These are phyloP conservation scores for Silurus asotus DNA, from an alignment of 2,113 vertebrate species.

Conservation along the genomic window DNA sequence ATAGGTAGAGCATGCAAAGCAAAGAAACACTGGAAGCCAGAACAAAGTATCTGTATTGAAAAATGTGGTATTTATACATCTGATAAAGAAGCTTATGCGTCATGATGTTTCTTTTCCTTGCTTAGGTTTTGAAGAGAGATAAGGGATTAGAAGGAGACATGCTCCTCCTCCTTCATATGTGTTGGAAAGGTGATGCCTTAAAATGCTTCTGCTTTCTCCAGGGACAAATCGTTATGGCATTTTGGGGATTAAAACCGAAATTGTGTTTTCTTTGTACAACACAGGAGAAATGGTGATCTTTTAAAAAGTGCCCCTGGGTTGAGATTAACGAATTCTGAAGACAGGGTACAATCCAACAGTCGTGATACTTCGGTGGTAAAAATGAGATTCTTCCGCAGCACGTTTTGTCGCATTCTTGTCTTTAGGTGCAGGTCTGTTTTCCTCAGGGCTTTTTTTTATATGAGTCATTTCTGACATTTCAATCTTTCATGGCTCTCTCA, in stretches of 20 bases:
- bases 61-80: slow-evolving; percentile 22
- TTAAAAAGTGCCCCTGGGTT: slow-evolving; percentile 26
- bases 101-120: slow-evolving; percentile 33
- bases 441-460: slow-evolving; percentile 14
- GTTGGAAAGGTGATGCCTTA: slow-evolving; percentile 41
- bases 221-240: slow-evolving; percentile 32
- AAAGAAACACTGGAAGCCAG: not conserved
- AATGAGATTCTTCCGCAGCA: not conserved
- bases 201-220: slow-evolving; percentile 11
- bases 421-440: slow-evolving; percentile 32
- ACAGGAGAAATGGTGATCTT: slow-evolving; percentile 38
- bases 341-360: not conserved
- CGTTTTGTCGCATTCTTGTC: not conserved
- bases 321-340: slow-evolving; percentile 4
- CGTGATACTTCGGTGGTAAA: not conserved
- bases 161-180: slow-evolving; percentile 16
- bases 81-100: not conserved
- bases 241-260: slow-evolving; percentile 40
- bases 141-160: not conserved
- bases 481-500: slow-evolving; percentile 46
- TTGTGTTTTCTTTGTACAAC: slow-evolving; percentile 12
- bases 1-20: not conserved
- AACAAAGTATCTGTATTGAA: slow-evolving; percentile 1
- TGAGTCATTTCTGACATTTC: slow-evolving; percentile 56
- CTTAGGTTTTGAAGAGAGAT: slow-evolving; percentile 20